Evolutionary conservation across 2,797 vertebrate species (phyloP), one percentile per base, ranked within the genome.

Genomic region (Setipinna tenuifilis): DNA sequence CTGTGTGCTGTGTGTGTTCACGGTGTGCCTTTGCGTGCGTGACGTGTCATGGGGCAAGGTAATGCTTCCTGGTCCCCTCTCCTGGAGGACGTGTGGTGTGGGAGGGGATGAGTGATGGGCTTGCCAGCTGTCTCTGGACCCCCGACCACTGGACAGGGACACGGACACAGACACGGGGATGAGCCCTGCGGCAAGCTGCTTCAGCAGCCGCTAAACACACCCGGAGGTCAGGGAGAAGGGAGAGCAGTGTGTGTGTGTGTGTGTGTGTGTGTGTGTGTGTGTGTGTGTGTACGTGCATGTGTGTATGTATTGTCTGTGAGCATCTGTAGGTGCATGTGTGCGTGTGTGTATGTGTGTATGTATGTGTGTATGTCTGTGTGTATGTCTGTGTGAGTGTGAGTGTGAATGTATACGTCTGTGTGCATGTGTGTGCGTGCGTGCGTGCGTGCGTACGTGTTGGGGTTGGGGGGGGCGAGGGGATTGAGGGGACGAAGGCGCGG

Each of bases 1-100:
- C n/a, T 68, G 65, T 68, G 65, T 31, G 25, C 12, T 31, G 65
- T 28, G 23, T 68, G 62, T 68, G 62, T 68, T 48, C 46, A 48
- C 46, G 46, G 25, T 68, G 10, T 68, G 62, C 25, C n/a, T 68
- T 9, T 31, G 25, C 25, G 62, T 68, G 62, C 25, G 23, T 28
- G 65, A 14, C 19, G 46, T 46, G 61, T 75, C 61, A 85, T 61
- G 82, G 86, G 84, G 85, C 82, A 87, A 93, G 89, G 89, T 93
- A 95, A 94, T 94, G 90, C 90, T 65, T 90, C 89, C 65, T 61
- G 87, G 89, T 89, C 93, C 91, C 46, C 46, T 48, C 93, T 92
- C 35, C 83, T 86, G 91, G 89, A 89, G 46, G 46, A 48, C 46
- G 46, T 10, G 46, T 48, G 46, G 46, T 48, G 46, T 48, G 57